phyloP scores from a whole-genome alignment of 2,113 vertebrate genomes.

The Hippocampus guttulatus region DNA sequence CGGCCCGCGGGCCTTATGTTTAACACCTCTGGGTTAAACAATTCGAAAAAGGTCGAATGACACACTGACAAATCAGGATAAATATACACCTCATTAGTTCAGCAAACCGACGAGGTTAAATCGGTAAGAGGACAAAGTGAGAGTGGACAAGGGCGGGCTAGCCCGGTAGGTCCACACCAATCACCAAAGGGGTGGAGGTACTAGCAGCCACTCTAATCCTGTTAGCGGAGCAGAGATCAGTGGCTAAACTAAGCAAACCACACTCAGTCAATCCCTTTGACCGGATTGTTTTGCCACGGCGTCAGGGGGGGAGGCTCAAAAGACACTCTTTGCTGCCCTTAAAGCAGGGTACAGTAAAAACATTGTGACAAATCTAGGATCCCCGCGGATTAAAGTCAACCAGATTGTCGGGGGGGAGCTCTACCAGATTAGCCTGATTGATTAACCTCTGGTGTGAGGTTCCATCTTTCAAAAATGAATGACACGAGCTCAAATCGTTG shows the following conservation, averaged over 20 bases:
- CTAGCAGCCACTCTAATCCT: slow-evolving; percentile 41
- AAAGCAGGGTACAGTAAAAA: background rate
- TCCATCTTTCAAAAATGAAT: too few species aligned
- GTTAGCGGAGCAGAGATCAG: slow-evolving; percentile 41
- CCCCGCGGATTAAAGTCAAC: too few species aligned
- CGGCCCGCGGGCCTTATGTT: too few species aligned
- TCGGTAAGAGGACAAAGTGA: background rate
- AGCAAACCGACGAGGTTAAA: slow-evolving; percentile 20
- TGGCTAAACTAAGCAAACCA: slow-evolving; percentile 51
- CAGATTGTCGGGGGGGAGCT: too few species aligned
- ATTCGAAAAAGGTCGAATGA: slow-evolving; percentile 3
- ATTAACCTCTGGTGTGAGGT: too few species aligned
- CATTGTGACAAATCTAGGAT: background rate
- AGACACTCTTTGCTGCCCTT: slow-evolving; percentile 4
- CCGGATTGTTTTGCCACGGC: slow-evolving; percentile 13
- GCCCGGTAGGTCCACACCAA: slow-evolving; percentile 13
- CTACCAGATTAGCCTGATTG: too few species aligned
- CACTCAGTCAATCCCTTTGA: slow-evolving; percentile 41
- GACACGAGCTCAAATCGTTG: too few species aligned
- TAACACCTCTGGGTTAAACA: background rate
- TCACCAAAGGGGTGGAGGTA: slow-evolving; percentile 13
- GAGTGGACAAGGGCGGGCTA: background rate
- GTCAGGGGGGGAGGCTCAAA: slow-evolving; percentile 24
- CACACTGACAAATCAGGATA: slow-evolving; percentile 13
- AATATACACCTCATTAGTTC: slow-evolving; percentile 30